Base-by-base conservation (phyloP, 1,140 invertebrate genomes). In the Lineus longissimus region DNA sequence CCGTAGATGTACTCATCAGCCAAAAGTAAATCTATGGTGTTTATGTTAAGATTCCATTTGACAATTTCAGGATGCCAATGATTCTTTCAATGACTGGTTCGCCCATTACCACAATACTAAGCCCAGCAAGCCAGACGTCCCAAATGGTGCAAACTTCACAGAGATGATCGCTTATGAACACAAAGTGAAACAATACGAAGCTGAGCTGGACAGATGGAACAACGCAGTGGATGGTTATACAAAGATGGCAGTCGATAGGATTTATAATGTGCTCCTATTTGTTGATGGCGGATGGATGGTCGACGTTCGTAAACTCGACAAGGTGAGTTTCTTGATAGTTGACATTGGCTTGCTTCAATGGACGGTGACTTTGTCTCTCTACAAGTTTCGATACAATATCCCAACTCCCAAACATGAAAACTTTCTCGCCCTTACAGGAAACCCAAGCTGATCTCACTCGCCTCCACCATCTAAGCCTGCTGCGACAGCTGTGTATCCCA, bases 161-260 rank as follows among this genome's bases (percentile, higher is more conserved):
- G 92, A 96, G 76, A 91, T 90, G 79, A 90, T 96, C 56, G 91
- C 91, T 6, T 86, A 90, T 75, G 91, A 96, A 77, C 92, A 95
- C 71, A 86, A 87, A 73, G 82, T 88, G 64, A 88, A 91, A 62
- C 88, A 90, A 70, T 90, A 92, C 72, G 86, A 90, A 68, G 82
- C 85, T 11, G 91, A 94, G 70, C 76, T 90, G 57, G 87, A 89
- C 19, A 84, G 90, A 41, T 97, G 94, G 94, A 87, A 88, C 61
- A 78, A 84, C 40, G 83, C 85, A 11, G 84, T 90, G 59, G 74
- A 84, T 23, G 81, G 86, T 67, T 87, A 89, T 55, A 87, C 88
- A 1, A 86, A 88, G 89, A 86, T 84, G 64, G 89, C 91, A 0
- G 89, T 89, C 69, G 88, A 89, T 55, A 84, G 90, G 30, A 82